Base-by-base conservation (phyloP, 2,797 vertebrate species). In the Chaetophractus vellerosus region DNA sequence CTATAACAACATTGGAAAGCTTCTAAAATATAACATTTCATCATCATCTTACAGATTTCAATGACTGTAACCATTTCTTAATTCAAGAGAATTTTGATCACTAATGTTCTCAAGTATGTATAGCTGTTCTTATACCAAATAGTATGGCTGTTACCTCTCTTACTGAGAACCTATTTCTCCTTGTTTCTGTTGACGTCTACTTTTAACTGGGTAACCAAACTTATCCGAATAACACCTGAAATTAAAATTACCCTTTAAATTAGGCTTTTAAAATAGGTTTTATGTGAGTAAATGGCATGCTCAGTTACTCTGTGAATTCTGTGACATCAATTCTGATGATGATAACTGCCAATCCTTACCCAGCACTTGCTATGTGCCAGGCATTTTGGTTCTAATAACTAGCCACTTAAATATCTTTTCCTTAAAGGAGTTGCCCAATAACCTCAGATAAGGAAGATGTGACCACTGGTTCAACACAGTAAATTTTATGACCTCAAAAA, bases 171-270 rank as follows among this genome's bases (percentile, higher is more conserved):
- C 28, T 50, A 36, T 74, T 64, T 68, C n/a, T 45, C 92, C 57
- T 74, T 45, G 5, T 86, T 88, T 94, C 52, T 92, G 45, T 55
- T 76, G 36, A 45, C 72, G 55, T 33, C 61, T 85, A 92, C 68
- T 78, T 92, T 69, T 92, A 88, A 66, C 1, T 71, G 63, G 38
- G 63, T 61, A 93, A 95, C 52, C 57, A 95, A 88, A 90, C 26
- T 87, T 72, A 91, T 1, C n/a, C 79, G 48, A 59, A 84, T 68
- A 96, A 91, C 45, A 74, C 19, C 86, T 63, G 33, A 68, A 94
- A 94, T 61, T 72, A 72, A 89, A 79, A 55, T 52, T 52, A 52
- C 14, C 50, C 50, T 52, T 52, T 52, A 14, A 52, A 52, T 52
- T 52, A 52, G 50, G 50, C 9, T 52, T 52, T 52, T 15, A 28